Evolutionary conservation across 2,797 vertebrate species (phyloP).

Genomic region (Galagoides demidoff): DNA sequence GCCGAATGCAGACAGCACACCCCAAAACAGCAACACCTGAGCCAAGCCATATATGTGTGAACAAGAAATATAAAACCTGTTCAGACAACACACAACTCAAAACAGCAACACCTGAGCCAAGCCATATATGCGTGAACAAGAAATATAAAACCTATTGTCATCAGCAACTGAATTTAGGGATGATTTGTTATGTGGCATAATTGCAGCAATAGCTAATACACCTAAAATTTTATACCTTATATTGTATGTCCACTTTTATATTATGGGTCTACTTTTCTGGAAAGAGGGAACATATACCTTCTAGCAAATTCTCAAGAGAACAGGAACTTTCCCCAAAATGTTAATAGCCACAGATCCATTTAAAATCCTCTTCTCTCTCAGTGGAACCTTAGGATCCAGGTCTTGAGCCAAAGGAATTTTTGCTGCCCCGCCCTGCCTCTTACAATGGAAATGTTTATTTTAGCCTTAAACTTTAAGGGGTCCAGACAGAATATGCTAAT

Average conservation of each 20-base stretch:
- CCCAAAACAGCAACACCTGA: not conserved
- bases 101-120: not conserved
- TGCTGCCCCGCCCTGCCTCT: not conserved
- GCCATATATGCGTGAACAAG: not conserved
- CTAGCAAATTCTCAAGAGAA: not conserved
- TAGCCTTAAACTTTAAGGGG: not conserved
- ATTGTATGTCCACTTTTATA: not conserved
- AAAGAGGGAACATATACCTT: not conserved
- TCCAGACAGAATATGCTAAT: not conserved
- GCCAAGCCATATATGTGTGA: not conserved
- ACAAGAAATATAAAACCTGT: not conserved
- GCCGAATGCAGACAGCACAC: not conserved
- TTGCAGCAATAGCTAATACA: not conserved
- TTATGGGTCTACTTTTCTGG: not conserved
- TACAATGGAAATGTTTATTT: not conserved
- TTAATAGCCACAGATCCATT: not conserved
- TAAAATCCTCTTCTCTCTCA: not conserved
- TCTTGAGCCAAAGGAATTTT: not conserved
- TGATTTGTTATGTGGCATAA: not conserved
- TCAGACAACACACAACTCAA: not conserved
- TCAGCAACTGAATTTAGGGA: not conserved
- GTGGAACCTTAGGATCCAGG: not conserved
- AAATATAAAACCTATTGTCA: not conserved
- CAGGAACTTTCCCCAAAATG: not conserved
- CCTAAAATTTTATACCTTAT: not conserved